phyloP scores from a whole-genome alignment of 2,113 vertebrate genomes.

The Dicaeum eximium region DNA sequence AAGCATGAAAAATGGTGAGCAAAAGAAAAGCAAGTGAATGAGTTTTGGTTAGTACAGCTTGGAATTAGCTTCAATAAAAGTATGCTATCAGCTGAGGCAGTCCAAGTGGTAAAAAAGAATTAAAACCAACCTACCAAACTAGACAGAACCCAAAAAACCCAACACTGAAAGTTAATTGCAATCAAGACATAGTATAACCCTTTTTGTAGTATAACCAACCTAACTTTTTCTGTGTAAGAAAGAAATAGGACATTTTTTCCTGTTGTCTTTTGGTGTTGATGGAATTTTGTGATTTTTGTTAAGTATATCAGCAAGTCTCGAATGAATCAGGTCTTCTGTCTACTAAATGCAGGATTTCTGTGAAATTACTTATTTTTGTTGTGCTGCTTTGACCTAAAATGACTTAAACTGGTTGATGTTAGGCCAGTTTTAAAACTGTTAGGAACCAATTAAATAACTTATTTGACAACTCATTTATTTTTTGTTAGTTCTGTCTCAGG shows the following conservation, averaged over 20 bases:
- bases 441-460: not conserved
- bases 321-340: conserved; percentile 20
- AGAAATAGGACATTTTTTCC: conserved; percentile 4
- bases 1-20: not conserved
- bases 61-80: not conserved
- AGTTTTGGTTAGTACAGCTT: not conserved
- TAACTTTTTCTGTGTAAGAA: not conserved
- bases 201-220: not conserved
- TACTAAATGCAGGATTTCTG: not conserved
- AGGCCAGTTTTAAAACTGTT: not conserved
- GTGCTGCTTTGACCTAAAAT: not conserved
- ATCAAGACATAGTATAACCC: not conserved
- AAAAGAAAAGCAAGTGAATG: not conserved
- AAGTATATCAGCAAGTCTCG: conserved; percentile 8
- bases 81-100: not conserved
- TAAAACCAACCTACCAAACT: not conserved
- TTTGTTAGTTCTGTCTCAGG: conserved; percentile 88
- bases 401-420: not conserved
- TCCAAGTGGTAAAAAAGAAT: not conserved
- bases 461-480: conserved; percentile 47
- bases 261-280: conserved; percentile 4
- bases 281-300: conserved; percentile 55
- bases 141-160: not conserved
- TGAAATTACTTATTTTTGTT: not conserved
- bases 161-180: not conserved